phyloP scores from a whole-genome alignment of 2,888 invertebrate species.

The Nymphalis urticae region DNA sequence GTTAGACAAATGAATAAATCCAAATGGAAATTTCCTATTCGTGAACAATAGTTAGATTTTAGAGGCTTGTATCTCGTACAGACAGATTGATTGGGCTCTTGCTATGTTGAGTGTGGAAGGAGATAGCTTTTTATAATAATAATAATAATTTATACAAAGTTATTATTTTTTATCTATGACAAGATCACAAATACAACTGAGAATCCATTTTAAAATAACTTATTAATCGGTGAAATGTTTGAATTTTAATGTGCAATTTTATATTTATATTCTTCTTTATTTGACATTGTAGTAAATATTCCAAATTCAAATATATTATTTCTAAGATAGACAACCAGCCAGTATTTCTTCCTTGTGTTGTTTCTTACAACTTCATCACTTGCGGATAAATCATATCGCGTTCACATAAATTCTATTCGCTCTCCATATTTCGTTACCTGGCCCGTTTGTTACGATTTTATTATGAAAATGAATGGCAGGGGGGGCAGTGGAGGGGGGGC shows the following conservation, averaged over 20 bases:
- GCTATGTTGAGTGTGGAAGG: constrained; percentile 60
- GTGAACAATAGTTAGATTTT: constrained; percentile 81
- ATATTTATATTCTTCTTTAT: too few species aligned
- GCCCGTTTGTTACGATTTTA: constrained; percentile 80
- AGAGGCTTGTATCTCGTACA: constrained; percentile 78
- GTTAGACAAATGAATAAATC: constrained; percentile 81
- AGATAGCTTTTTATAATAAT: constrained; percentile 32
- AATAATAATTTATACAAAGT: not conserved
- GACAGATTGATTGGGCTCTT: constrained; percentile 80
- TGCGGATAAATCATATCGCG: constrained; percentile 68
- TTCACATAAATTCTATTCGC: constrained; percentile 74
- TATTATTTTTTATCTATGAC: not conserved
- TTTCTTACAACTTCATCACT: constrained; percentile 29
- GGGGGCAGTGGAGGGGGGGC: constrained; percentile 46
- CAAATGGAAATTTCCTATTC: constrained; percentile 80
- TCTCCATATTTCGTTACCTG: constrained; percentile 81
- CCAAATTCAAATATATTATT: constrained; percentile 2
- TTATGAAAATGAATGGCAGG: constrained; percentile 81
- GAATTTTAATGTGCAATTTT: too few species aligned
- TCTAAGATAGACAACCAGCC: not conserved
- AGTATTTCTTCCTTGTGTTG: not conserved
- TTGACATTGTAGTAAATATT: not conserved
- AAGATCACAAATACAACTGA: too few species aligned
- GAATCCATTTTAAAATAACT: too few species aligned
- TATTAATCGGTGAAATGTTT: too few species aligned